These are phyloP conservation scores for Ecdyonurus torrentis DNA, from an alignment of 2,888 invertebrate species.

Conservation along the genomic window DNA sequence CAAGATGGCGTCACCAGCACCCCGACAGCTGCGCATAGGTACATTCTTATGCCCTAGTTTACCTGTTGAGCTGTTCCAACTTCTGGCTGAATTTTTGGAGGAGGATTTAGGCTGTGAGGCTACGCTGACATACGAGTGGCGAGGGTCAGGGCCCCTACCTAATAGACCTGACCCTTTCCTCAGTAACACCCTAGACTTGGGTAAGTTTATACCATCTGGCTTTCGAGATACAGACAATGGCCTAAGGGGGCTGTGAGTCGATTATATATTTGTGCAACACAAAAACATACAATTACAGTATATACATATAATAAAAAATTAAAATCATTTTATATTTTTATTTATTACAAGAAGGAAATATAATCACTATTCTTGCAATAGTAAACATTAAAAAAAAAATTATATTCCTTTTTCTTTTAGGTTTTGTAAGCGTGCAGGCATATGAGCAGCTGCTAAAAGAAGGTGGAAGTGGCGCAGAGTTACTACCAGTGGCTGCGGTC, in stretches of 20 bases:
- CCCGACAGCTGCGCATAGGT: conserved; percentile 32
- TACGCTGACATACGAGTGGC: conserved; percentile 39
- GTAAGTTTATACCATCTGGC: conserved; percentile 21
- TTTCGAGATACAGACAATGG: too few relatives aligned
- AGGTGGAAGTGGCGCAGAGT: conserved; percentile 27
- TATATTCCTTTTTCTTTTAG: neutral
- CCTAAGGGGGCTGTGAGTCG: too few relatives aligned
- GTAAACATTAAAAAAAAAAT: too few relatives aligned
- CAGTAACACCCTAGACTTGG: conserved; percentile 35
- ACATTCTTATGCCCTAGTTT: conserved; percentile 45
- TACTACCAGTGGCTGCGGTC: conserved; percentile 40
- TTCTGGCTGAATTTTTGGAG: conserved; percentile 36
- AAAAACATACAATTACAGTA: too few relatives aligned
- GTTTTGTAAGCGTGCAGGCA: conserved; percentile 37
- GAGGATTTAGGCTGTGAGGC: conserved; percentile 30
- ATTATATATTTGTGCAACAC: too few relatives aligned
- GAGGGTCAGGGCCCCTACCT: conserved; percentile 30
- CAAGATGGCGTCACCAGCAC: too few relatives aligned
- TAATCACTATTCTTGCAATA: too few relatives aligned
- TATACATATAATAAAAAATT: too few relatives aligned
- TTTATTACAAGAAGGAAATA: too few relatives aligned
- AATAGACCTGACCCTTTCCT: conserved; percentile 38
- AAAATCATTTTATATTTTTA: too few relatives aligned
- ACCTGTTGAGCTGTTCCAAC: conserved; percentile 40
- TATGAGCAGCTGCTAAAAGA: conserved; percentile 32